phyloP scores from a whole-genome alignment of 1,140 invertebrate genomes.

The Melitaea cinxia region DNA sequence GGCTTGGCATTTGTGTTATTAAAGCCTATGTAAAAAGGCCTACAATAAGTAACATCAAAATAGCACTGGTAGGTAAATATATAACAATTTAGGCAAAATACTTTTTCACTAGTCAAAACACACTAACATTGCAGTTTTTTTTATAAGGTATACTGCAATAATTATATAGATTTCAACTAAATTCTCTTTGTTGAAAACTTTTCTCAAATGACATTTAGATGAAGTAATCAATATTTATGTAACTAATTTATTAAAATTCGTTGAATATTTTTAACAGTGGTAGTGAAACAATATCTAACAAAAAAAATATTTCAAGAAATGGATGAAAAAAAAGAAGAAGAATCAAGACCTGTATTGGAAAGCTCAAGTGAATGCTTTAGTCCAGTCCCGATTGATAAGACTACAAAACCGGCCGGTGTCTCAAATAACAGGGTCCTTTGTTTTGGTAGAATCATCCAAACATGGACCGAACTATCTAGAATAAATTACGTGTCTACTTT shows the following conservation, averaged over 20 bases:
- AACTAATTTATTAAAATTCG: too few relatives aligned
- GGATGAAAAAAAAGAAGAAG: not conserved
- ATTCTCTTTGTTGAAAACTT: too few relatives aligned
- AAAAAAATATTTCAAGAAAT: not conserved
- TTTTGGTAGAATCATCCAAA: conserved; percentile 45
- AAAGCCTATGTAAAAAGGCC: too few relatives aligned
- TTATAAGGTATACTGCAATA: too few relatives aligned
- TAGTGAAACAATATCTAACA: not conserved
- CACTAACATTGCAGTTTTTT: too few relatives aligned
- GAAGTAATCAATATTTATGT: not conserved
- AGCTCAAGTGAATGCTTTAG: not conserved
- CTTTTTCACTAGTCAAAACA: too few relatives aligned
- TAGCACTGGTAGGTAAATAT: too few relatives aligned
- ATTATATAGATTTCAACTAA: too few relatives aligned
- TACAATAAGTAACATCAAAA: too few relatives aligned
- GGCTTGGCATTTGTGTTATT: too few relatives aligned
- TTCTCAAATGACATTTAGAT: too few relatives aligned
- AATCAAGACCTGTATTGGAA: not conserved
- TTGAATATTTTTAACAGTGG: not conserved
- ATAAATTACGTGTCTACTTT: conserved; percentile 54
- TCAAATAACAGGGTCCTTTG: conserved; percentile 38
- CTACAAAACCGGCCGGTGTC: conserved; percentile 18
- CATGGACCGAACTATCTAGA: conserved; percentile 55
- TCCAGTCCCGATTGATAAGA: not conserved
- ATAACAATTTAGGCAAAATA: too few relatives aligned